These are phyloP conservation scores for Notodonta dromedarius DNA, from an alignment of 2,888 invertebrate species.

Conservation along the genomic window DNA sequence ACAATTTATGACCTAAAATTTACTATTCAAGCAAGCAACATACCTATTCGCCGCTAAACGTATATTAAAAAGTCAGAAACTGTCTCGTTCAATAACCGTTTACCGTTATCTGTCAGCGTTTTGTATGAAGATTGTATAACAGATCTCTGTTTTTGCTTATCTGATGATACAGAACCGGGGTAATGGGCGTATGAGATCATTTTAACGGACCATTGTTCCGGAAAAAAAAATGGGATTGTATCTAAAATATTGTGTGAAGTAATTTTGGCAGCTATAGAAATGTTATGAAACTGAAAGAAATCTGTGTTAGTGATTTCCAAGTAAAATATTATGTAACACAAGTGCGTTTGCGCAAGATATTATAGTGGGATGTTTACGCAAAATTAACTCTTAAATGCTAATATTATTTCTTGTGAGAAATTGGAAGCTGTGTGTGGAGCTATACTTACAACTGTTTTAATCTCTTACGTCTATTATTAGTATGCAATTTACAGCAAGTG, in stretches of 20 bases:
- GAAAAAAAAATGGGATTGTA: conserved; percentile 33
- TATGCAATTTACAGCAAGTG: too few species aligned
- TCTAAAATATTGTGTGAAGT: conserved; percentile 19
- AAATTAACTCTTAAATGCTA: too few species aligned
- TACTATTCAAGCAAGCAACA: too few species aligned
- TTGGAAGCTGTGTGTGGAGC: too few species aligned
- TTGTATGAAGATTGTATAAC: conserved; percentile 40
- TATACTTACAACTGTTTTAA: too few species aligned
- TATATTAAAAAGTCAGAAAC: conserved; percentile 28
- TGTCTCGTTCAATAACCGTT: conserved; percentile 35
- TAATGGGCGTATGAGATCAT: conserved; percentile 48
- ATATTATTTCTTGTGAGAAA: too few species aligned
- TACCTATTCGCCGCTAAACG: conserved; percentile 2
- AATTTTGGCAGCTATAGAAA: neutral
- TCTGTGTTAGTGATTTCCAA: neutral
- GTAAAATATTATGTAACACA: neutral
- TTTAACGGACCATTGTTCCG: conserved; percentile 49
- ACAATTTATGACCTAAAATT: too few species aligned
- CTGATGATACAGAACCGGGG: conserved; percentile 40
- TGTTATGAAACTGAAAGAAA: neutral
- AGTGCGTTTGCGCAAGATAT: too few species aligned
- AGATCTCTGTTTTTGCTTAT: conserved; percentile 45
- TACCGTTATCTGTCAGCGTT: conserved; percentile 36
- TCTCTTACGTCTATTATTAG: too few species aligned
- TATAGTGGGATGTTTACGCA: too few species aligned